Conservation (phyloP, 64 coral and sea anemone species). For the Porites lutea region DNA sequence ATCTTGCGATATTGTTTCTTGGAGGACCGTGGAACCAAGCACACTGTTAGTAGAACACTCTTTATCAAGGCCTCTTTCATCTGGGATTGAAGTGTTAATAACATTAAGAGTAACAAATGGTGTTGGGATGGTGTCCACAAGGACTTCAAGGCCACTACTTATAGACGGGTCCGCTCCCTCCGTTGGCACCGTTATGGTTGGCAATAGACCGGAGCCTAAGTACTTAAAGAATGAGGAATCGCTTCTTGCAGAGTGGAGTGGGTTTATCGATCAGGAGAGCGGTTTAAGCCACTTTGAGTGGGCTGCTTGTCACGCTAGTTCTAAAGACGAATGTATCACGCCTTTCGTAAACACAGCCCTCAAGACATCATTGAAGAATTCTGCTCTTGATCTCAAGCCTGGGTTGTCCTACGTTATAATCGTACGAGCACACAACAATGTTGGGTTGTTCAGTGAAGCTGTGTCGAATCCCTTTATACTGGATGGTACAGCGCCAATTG, state of each 20-base stretch:
- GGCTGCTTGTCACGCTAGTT: conserved; percentile 32
- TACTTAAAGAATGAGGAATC: conserved; percentile 36
- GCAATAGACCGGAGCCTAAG: neutral
- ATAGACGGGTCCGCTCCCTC: conserved; percentile 65
- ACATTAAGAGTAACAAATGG: conserved; percentile 63
- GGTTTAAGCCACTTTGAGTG: conserved; percentile 66
- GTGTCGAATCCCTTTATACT: conserved; percentile 58
- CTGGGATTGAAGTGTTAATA: conserved; percentile 50
- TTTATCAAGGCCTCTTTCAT: conserved; percentile 37
- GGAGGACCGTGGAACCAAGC: conserved; percentile 32
- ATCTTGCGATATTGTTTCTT: conserved; percentile 65
- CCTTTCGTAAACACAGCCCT: conserved; percentile 66
- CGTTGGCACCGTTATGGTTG: conserved; percentile 51
- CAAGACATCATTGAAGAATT: conserved; percentile 20
- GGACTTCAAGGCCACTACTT: conserved; percentile 30
- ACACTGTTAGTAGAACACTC: neutral
- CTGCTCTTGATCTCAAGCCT: conserved; percentile 52
- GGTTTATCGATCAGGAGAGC: conserved; percentile 72
- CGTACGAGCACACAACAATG: conserved; percentile 72
- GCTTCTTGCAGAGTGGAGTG: conserved; percentile 55
- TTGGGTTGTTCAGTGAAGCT: conserved; percentile 38
- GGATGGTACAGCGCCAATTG: conserved; percentile 18
- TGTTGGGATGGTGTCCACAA: conserved; percentile 31
- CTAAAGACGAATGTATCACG: conserved; percentile 43
- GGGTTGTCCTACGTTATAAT: conserved; percentile 60